Conservation (phyloP, 2,113 vertebrate species). For the Empidonax traillii region DNA sequence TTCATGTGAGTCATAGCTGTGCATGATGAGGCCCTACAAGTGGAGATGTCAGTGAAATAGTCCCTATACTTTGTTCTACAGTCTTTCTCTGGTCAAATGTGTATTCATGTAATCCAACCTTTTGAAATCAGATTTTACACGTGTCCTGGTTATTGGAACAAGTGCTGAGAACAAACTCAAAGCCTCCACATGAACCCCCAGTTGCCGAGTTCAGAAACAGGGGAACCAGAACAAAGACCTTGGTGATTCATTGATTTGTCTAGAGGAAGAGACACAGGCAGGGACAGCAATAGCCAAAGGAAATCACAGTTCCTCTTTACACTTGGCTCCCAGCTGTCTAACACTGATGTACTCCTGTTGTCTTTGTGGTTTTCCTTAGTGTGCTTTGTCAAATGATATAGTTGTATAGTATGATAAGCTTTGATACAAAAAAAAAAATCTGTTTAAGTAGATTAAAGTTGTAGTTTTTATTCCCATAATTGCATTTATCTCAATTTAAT, state of each 20-base stretch:
- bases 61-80: background rate
- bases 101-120: background rate
- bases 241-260: background rate
- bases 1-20: background rate
- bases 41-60: background rate
- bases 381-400: background rate
- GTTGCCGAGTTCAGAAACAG: background rate
- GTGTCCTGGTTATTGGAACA: rapidly evolving
- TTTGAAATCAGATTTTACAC: background rate
- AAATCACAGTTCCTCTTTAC: background rate
- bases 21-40: background rate
- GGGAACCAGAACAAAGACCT: background rate
- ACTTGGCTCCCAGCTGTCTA: background rate
- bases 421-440: background rate
- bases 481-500: background rate
- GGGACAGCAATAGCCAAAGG: background rate
- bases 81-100: background rate
- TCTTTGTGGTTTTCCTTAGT: background rate
- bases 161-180: background rate
- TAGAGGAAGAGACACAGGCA: background rate
- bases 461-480: background rate
- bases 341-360: background rate
- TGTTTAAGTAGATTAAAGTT: background rate
- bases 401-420: background rate
- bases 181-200: background rate